These are phyloP conservation scores for Hypothenemus hampei DNA, from an alignment of 1,140 invertebrate species.

Conservation along the genomic window DNA sequence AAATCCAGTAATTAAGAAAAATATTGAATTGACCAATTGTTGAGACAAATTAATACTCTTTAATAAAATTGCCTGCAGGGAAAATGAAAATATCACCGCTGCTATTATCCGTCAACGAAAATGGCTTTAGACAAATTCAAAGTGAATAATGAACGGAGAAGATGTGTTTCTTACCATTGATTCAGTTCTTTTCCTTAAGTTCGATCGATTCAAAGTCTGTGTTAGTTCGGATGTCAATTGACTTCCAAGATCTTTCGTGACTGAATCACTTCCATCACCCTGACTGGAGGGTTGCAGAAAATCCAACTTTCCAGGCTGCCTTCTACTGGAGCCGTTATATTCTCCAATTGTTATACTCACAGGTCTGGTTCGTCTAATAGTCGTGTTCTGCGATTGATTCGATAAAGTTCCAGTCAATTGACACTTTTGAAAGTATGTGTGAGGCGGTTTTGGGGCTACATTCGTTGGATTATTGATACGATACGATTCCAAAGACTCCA, in stretches of 20 bases:
- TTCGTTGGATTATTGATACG: constrained; percentile 58
- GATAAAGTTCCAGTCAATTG: constrained; percentile 10
- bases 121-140: too few relatives aligned
- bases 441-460: constrained; percentile 57
- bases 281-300: constrained; percentile 55
- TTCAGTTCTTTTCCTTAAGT: constrained; percentile 64
- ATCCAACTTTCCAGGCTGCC: constrained; percentile 61
- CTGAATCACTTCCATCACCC: constrained; percentile 11
- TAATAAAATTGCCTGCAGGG: too few relatives aligned
- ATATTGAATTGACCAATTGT: too few relatives aligned
- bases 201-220: constrained; percentile 66
- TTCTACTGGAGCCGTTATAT: constrained; percentile 55
- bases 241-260: constrained; percentile 52
- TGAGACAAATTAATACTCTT: too few relatives aligned
- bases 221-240: constrained; percentile 66
- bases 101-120: too few relatives aligned
- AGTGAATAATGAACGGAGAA: too few relatives aligned
- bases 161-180: constrained; percentile 59
- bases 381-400: constrained; percentile 22
- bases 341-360: constrained; percentile 63
- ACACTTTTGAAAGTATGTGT: constrained; percentile 59
- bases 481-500: constrained; percentile 68
- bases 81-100: too few relatives aligned
- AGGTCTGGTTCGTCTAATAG: constrained; percentile 31
- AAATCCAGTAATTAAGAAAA: too few relatives aligned